phyloP scores from a whole-genome alignment of 2,797 vertebrate species.

The Pyrocephalus nanus region DNA sequence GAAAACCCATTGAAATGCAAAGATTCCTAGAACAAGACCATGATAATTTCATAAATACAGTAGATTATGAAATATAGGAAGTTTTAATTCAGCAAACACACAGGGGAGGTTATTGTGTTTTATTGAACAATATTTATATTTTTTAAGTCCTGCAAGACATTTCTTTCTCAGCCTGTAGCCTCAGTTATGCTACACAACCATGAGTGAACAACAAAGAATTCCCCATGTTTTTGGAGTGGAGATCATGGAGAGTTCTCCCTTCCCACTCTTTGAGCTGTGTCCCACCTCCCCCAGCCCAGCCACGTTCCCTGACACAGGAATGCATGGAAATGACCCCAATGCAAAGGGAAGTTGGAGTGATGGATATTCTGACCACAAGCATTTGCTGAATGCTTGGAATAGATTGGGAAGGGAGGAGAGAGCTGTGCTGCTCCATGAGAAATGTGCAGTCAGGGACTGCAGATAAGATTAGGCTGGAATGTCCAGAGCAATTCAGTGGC shows the following conservation, averaged over 20 bases:
- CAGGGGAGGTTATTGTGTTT: background rate
- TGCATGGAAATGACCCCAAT: background rate
- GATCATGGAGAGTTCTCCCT: background rate
- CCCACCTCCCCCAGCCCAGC: background rate
- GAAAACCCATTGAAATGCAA: background rate
- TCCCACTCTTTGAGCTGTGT: background rate
- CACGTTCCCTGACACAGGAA: background rate
- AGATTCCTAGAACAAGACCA: background rate
- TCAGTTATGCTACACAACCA: background rate
- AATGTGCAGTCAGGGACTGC: background rate
- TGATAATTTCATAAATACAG: background rate
- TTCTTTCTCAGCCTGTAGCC: background rate
- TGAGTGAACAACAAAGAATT: background rate
- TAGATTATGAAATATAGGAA: background rate
- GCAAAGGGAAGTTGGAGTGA: background rate
- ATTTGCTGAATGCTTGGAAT: conserved; percentile 19
- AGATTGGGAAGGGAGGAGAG: background rate
- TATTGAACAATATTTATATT: accelerated
- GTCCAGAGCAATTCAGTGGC: background rate
- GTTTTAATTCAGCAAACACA: background rate
- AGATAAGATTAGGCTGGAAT: conserved; percentile 50
- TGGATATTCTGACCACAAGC: background rate
- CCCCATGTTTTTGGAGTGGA: background rate
- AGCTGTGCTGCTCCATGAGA: background rate
- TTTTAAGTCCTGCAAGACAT: background rate